These are phyloP conservation scores for Channa maculata DNA, from an alignment of 2,113 vertebrate species.

Conservation along the genomic window DNA sequence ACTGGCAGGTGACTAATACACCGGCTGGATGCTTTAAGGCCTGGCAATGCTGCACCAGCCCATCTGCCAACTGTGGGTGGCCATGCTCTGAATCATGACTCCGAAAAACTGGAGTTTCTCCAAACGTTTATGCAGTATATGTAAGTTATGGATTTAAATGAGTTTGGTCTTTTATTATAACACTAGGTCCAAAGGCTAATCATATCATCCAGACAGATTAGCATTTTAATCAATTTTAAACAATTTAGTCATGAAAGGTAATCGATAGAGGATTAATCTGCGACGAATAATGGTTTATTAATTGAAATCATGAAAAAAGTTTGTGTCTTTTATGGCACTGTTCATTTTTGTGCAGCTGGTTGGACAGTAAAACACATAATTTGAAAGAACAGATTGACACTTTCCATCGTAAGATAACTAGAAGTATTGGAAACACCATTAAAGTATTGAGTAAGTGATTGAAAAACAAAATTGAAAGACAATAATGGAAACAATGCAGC, in stretches of 20 bases:
- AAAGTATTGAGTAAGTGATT: no score
- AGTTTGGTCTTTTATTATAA: background rate
- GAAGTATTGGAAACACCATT: no score
- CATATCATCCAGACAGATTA: background rate
- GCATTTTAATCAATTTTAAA: background rate
- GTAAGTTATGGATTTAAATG: slow-evolving; percentile 14
- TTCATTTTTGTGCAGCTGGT: background rate
- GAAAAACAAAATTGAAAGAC: no score
- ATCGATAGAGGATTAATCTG: background rate
- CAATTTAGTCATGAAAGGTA: background rate
- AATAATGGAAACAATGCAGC: no score
- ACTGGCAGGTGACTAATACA: slow-evolving; percentile 75
- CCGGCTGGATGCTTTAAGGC: slow-evolving; percentile 55
- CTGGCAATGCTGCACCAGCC: slow-evolving; percentile 57
- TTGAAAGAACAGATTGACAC: background rate
- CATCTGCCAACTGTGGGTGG: slow-evolving; percentile 67
- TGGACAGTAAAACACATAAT: background rate
- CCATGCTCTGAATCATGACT: slow-evolving; percentile 52
- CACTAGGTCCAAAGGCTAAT: slow-evolving; percentile 6
- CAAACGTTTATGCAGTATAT: slow-evolving; percentile 14
- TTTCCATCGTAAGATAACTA: no score
- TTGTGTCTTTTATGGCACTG: no score
- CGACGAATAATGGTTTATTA: background rate
- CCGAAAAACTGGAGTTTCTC: slow-evolving; percentile 38
- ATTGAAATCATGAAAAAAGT: no score